Base-by-base conservation (phyloP, 2,888 invertebrate species). In the Monochamus alternatus region DNA sequence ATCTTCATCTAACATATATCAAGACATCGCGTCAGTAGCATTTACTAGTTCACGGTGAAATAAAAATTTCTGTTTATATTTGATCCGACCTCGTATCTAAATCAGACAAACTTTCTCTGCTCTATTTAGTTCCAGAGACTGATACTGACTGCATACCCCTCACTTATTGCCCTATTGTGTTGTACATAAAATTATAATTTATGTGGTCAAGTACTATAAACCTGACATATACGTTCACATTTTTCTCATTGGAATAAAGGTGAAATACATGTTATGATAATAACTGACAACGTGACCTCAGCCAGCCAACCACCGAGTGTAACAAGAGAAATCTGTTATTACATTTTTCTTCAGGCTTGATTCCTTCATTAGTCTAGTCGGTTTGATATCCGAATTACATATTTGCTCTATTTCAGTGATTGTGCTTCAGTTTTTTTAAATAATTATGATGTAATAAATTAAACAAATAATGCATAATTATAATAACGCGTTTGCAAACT, bases 181-280 rank as follows among this genome's bases (percentile, higher is more conserved):
- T 55, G 14, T 14, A 55, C 55, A 55, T 55, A 55, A 55, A 55
- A 55, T 55, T 55, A 55, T 55, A 55, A 55, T 55, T 55, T 55
- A 55, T 55, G 14, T 55, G 55, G n/a, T 14, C 55, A 2, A 55
- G 5, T 55, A n/a, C 55, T 55, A 55, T 55, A 55, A 55, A 55
- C 14, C 55, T 55, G 7, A n/a, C n/a, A 55, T 55, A 22, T 14
- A 14, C 55, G 55, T 55, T 55, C n/a, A 55, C n/a, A 55, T 55
- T 55, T 38, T 55, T n/a, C 55, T 55, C 5, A 1, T 22, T 9
- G 22, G 55, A n/a, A 55, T 55, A 14, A 55, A 14, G 7, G 14
- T 4, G 14, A 7, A n/a, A 55, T 12, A 55, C 55, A 55, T 12
- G 47, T 12, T 12, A 47, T 47, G 47, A 12, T 47, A 47, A 47